These are phyloP conservation scores for Alethe castanea DNA, from an alignment of 2,113 vertebrate species.

Conservation along the genomic window DNA sequence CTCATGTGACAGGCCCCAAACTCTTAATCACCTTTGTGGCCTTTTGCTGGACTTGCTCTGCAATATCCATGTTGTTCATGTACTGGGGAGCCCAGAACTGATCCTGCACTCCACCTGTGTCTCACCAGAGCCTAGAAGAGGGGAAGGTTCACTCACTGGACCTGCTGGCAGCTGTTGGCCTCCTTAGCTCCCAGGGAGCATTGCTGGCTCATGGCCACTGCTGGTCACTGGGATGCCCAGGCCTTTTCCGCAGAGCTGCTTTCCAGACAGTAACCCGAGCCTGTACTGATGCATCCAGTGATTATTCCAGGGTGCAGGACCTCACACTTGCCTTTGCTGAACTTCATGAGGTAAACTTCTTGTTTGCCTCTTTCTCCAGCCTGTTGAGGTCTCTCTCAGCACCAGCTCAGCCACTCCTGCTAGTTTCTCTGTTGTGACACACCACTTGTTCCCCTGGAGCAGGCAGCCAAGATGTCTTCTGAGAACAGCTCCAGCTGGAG, in stretches of 20 bases:
- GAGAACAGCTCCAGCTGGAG: neutral
- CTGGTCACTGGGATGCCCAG: neutral
- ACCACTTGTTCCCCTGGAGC: neutral
- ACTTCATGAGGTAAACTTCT: neutral
- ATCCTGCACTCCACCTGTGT: neutral
- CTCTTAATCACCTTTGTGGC: neutral
- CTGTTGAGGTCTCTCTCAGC: neutral
- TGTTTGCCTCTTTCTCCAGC: neutral
- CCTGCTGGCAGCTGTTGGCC: neutral
- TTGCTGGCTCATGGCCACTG: neutral
- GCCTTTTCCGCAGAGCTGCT: neutral
- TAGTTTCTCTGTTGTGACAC: neutral
- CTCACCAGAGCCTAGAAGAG: neutral
- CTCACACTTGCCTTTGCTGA: neutral
- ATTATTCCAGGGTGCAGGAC: neutral
- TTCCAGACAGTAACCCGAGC: neutral
- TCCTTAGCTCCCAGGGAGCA: neutral
- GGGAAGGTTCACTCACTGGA: neutral
- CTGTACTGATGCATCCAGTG: neutral
- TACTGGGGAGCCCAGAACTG: neutral
- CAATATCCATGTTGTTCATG: neutral
- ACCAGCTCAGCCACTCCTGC: neutral
- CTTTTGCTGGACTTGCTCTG: neutral
- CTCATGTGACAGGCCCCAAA: neutral
- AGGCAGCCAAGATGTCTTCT: neutral